Conservation (phyloP, 2,797 vertebrate genomes). For the Taenioides sp. region DNA sequence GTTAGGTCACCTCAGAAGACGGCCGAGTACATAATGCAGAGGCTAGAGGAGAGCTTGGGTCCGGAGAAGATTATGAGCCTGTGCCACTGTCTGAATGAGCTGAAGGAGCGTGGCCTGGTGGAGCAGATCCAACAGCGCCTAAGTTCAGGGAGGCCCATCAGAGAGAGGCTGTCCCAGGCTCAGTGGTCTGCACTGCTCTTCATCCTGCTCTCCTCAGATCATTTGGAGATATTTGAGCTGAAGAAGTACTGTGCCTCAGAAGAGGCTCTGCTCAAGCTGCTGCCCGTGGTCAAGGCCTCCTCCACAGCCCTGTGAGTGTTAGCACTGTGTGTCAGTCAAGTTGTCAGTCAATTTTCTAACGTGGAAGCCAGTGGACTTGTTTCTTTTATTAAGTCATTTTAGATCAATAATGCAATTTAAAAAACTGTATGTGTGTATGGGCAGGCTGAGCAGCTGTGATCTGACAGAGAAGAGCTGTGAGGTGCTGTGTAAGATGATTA, state of each 20-base stretch:
- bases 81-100: constrained; percentile 2
- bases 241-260: constrained; percentile 2
- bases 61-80: not conserved
- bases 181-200: constrained; percentile 12
- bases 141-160: not conserved
- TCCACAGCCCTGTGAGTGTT: constrained; percentile 7
- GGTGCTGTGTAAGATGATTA: not conserved
- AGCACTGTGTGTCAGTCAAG: no score
- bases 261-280: constrained; percentile 4
- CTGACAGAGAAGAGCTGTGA: constrained; percentile 9
- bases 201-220: constrained; percentile 4
- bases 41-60: not conserved
- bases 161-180: not conserved
- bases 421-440: not conserved
- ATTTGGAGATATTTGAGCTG: not conserved
- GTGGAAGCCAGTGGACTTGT: no score
- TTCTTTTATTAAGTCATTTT: no score
- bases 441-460: not conserved
- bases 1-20: not conserved
- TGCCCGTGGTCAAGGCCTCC: constrained; percentile 2
- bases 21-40: not conserved
- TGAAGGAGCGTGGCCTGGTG: not conserved
- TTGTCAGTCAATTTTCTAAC: no score
- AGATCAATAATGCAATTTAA: no score
- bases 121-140: not conserved